Evolutionary conservation across 2,113 vertebrate species (phyloP), one percentile per base, ranked within the genome.

Genomic region (Coturnix japonica): DNA sequence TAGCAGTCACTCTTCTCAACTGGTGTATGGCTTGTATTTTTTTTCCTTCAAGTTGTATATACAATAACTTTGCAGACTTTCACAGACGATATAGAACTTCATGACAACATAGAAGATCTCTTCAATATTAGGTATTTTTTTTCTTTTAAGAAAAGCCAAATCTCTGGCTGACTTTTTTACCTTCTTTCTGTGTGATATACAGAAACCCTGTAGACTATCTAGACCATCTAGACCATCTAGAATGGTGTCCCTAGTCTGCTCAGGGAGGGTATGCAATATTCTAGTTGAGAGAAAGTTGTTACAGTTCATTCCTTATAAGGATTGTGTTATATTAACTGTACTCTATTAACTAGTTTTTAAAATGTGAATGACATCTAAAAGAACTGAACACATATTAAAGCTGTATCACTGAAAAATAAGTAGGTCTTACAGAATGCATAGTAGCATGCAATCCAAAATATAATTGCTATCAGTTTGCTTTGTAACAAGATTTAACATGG

Each of bases 241-340:
- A 83, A 65, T 0, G 1, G 3, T 53, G 44, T 10, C 15, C 15
- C 39, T 0, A 18, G 35, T 35, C 2, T 7, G 15, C 14, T 20
- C 33, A 46, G 49, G 8, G 28, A n/a, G 23, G 9, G 1, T 8
- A 60, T 46, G 11, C 6, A 19, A 72, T 37, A 44, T 4, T 33
- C 57, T 33, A 0, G 16, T 70, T 67, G 11, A 31, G 1, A 1
- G 23, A 26, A 76, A 57, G 30, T 26, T 30, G 8, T 37, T 43
- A 26, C 8, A 75, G 60, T 43, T 81, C 79, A 14, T 74, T 81
- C 39, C 15, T 0, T 54, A 46, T 7, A 17, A 35, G 4, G 11
- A 37, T 5, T 49, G 56, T 63, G 4, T 39, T 81, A n/a, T 23
- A 77, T 67, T 72, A 94, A 74, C 28, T 67, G 6, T 17, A 26